Base-by-base conservation (phyloP, 2,797 vertebrate species). In the Furcifer pardalis region DNA sequence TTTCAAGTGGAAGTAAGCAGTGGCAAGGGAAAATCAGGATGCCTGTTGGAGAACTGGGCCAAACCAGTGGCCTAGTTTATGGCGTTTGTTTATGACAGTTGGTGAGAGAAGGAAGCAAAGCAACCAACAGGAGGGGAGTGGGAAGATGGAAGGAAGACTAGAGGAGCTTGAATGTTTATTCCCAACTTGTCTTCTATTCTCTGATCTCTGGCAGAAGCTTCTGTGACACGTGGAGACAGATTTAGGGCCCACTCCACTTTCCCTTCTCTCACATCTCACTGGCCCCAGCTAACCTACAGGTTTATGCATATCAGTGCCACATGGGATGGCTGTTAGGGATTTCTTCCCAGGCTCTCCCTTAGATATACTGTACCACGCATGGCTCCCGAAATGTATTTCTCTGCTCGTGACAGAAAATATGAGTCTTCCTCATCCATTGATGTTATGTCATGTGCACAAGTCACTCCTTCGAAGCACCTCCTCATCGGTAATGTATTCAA, bases 271-370 rank as follows among this genome's bases (percentile, higher is more conserved):
- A 1, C 32, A 69, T 0, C 17, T 1, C 40, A 9, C 72, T 49
- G 27, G 21, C 21, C 72, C 37, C n/a, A 32, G 6, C n/a, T 6
- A 32, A 42, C 63, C 42, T 66, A n/a, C 2, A 3, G 0, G 5
- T 7, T 52, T 0, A 5, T 7, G 27, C 27, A 25, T 37, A 0
- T 66, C 0, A 5, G 37, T 2, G 46, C 71, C 23, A 6, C 0
- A 0, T 35, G 4, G 40, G 59, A n/a, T n/a, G n/a, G n/a, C n/a
- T n/a, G n/a, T n/a, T n/a, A n/a, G n/a, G n/a, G n/a, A 77, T 60
- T 15, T 30, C 7, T 44, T 69, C 23, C 56, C 0, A 2, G 68
- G 8, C 27, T 7, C 13, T 13, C 27, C 27, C 59, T 17, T 40
- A 62, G 46, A 82, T n/a, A 12, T 72, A 62, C 6, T n/a, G n/a